A percentile compares a stretch with the other conserved stretches of the same genome.
Conservation (phyloP, 2,113 vertebrate species). For the Apeltes quadracus region DNA sequence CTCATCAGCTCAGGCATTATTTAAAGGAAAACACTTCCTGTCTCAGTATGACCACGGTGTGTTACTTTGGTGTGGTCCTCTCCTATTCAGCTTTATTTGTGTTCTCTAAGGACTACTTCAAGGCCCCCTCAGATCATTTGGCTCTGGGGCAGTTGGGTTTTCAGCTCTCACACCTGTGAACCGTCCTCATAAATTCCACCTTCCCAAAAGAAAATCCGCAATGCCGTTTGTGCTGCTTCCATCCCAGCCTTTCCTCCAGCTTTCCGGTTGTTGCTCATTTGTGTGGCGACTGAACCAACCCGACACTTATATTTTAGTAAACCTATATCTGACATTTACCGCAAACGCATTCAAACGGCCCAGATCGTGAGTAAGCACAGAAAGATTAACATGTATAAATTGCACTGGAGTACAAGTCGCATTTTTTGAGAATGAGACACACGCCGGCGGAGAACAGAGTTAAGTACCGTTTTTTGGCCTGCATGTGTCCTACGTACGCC, state of each 20-base stretch:
- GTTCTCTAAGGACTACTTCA: conserved; percentile 69
- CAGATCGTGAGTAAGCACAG: too few species aligned
- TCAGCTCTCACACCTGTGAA: conserved; percentile 73
- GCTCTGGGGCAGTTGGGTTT: conserved; percentile 50
- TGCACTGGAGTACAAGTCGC: too few species aligned
- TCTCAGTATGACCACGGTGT: conserved; percentile 41
- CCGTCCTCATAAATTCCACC: conserved; percentile 55
- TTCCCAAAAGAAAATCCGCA: conserved; percentile 57
- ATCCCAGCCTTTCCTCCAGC: conserved; percentile 18
- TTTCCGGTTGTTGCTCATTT: conserved; percentile 34
- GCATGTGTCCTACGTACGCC: too few species aligned
- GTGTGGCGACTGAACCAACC: not conserved
- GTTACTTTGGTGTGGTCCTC: conserved; percentile 54
- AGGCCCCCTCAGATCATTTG: conserved; percentile 72
- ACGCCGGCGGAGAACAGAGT: too few species aligned
- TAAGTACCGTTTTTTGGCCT: too few species aligned
- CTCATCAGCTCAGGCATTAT: conserved; percentile 58
- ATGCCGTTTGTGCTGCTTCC: conserved; percentile 62
- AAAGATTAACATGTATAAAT: too few species aligned
- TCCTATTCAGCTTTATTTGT: conserved; percentile 36
- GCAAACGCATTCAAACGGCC: too few species aligned
- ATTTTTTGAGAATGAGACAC: too few species aligned
- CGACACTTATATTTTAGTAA: too few species aligned
- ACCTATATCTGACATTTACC: too few species aligned
- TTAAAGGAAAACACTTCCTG: conserved; percentile 37